These are phyloP conservation scores for Drosophila sturtevanti DNA, from an alignment of 1,140 invertebrate genomes.

Conservation along the genomic window DNA sequence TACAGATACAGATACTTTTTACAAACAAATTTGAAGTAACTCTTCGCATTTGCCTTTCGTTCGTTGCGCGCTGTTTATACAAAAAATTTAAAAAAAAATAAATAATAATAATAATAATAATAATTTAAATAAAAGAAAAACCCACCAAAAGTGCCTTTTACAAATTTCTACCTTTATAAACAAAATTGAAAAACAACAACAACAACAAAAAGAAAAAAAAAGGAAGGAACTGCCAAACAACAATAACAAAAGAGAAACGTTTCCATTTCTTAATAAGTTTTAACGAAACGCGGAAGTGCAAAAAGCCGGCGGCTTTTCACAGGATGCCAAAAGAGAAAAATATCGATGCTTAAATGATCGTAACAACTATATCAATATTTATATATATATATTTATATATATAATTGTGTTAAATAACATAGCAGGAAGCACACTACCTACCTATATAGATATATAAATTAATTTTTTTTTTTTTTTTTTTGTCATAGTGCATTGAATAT, in stretches of 20 bases:
- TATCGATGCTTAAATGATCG: slow-evolving; percentile 9
- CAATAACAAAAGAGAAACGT: neutral
- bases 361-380: slow-evolving; percentile 9
- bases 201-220: neutral
- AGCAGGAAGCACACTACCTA: neutral
- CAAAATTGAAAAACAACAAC: too few relatives aligned
- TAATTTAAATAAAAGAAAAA: slow-evolving; percentile 16
- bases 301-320: slow-evolving; percentile 68
- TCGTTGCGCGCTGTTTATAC: neutral
- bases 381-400: slow-evolving; percentile 35
- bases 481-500: neutral
- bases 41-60: slow-evolving; percentile 1
- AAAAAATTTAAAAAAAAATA: slow-evolving; percentile 12
- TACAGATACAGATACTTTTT: neutral
- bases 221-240: neutral
- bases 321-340: slow-evolving; percentile 39
- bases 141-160: slow-evolving; percentile 3
- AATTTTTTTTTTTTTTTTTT: neutral
- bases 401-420: slow-evolving; percentile 16
- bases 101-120: slow-evolving; percentile 7
- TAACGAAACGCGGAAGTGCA: slow-evolving; percentile 57
- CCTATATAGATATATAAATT: neutral
- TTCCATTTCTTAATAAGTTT: neutral
- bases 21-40: neutral
- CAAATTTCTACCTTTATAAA: neutral